Conservation (phyloP, 2,888 invertebrate genomes). For the Koerneria pararmatus region DNA sequence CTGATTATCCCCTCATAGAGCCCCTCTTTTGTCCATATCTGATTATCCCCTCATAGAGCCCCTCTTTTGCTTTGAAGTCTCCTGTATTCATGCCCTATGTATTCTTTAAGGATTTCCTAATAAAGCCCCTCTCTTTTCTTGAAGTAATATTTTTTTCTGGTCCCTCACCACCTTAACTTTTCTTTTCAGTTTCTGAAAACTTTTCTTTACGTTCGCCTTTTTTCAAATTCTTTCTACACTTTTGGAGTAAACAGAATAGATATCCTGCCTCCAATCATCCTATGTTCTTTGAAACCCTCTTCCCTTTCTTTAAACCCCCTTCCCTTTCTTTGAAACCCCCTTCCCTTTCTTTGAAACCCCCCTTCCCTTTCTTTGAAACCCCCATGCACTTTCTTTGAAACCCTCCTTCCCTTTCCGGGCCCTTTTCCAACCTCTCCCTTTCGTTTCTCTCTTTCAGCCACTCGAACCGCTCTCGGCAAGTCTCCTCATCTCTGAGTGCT, state of each 20-base stretch:
- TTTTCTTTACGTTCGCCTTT: not conserved
- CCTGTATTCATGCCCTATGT: too few species aligned
- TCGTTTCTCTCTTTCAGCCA: slow-evolving; percentile 16
- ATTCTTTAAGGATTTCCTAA: too few species aligned
- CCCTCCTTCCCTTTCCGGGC: not conserved
- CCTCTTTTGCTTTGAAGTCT: too few species aligned
- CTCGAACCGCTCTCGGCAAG: slow-evolving; percentile 35
- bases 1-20: too few species aligned
- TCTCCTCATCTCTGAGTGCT: slow-evolving; percentile 42
- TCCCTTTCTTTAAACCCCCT: not conserved
- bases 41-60: too few species aligned
- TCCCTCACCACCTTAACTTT: not conserved
- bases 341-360: not conserved
- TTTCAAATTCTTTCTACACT: too few species aligned
- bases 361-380: not conserved
- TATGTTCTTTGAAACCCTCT: too few species aligned
- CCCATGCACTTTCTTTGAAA: not conserved
- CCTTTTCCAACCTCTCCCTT: not conserved
- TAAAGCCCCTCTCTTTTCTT: not conserved
- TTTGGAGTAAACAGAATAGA: too few species aligned
- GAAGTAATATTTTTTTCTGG: not conserved
- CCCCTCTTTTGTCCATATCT: too few species aligned
- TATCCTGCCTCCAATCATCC: too few species aligned
- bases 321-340: not conserved
- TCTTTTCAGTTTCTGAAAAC: not conserved